A percentile compares a stretch with the other conserved stretches of the same genome.
Evolutionary conservation across 2,888 invertebrate species (phyloP).

Genomic region (Hypomecis atomaria): DNA sequence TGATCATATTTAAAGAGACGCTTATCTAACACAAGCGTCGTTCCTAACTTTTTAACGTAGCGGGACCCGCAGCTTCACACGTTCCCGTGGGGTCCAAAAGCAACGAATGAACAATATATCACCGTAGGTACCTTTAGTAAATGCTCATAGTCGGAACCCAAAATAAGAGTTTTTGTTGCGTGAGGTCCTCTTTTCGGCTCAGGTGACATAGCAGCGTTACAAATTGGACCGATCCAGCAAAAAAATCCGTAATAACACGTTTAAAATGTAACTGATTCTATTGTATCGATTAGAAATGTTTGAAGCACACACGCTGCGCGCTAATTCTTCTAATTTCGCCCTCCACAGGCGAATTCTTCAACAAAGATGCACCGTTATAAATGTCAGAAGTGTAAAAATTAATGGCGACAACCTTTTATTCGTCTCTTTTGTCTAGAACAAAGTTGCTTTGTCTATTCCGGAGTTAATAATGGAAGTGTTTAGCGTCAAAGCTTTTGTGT

Average conservation of each 20-base stretch:
- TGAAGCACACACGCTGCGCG: constrained; percentile 70
- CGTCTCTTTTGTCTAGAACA: constrained; percentile 73
- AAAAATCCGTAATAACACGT: constrained; percentile 59
- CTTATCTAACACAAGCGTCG: background rate
- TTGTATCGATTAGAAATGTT: constrained; percentile 50
- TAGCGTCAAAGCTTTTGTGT: constrained; percentile 80
- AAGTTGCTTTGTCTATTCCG: constrained; percentile 80
- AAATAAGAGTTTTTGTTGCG: constrained; percentile 76
- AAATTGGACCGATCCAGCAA: constrained; percentile 67
- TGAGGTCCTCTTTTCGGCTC: constrained; percentile 77
- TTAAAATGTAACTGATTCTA: constrained; percentile 63
- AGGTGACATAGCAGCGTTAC: constrained; percentile 79
- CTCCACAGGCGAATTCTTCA: constrained; percentile 60
- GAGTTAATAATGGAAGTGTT: constrained; percentile 81
- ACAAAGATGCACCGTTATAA: constrained; percentile 78
- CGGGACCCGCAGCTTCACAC: constrained; percentile 29
- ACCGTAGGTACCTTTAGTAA: constrained; percentile 59
- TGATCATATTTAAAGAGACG: background rate
- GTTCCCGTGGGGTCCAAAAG: constrained; percentile 71
- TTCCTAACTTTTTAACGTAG: background rate
- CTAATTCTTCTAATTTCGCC: constrained; percentile 63
- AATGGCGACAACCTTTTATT: constrained; percentile 82
- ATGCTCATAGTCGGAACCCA: constrained; percentile 67
- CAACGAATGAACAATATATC: constrained; percentile 61
- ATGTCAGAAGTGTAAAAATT: constrained; percentile 80